These are phyloP conservation scores for Drosophila borealis DNA, from an alignment of 2,888 invertebrate genomes.

Conservation along the genomic window DNA sequence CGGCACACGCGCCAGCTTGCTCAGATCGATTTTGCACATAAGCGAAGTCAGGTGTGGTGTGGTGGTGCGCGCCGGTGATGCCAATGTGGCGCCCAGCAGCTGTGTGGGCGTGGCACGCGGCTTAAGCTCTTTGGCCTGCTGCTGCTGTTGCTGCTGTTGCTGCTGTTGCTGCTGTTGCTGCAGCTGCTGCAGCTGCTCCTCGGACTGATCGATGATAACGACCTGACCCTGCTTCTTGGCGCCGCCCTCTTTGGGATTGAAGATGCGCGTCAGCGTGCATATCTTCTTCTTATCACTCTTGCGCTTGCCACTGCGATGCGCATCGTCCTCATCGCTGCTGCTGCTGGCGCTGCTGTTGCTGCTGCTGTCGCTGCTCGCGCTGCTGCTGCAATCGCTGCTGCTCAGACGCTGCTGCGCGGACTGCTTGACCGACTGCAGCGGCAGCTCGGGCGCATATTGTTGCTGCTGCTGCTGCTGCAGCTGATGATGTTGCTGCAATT, in stretches of 20 bases:
- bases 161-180: constrained; percentile 56
- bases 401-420: constrained; percentile 31
- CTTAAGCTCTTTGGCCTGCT: constrained; percentile 56
- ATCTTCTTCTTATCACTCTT: constrained; percentile 89
- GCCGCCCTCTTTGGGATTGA: constrained; percentile 90
- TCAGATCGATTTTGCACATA: constrained; percentile 83
- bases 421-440: neutral
- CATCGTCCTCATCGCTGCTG: constrained; percentile 64
- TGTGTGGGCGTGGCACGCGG: constrained; percentile 80
- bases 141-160: constrained; percentile 22
- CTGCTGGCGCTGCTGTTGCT: constrained; percentile 53
- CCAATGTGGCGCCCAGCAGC: constrained; percentile 53
- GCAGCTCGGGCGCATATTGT: constrained; percentile 13
- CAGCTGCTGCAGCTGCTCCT: constrained; percentile 85
- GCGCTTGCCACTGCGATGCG: constrained; percentile 74
- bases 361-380: constrained; percentile 55
- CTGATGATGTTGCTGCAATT: constrained; percentile 31
- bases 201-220: constrained; percentile 88
- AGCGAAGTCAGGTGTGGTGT: constrained; percentile 73
- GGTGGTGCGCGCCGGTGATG: constrained; percentile 63
- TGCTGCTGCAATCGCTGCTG: constrained; percentile 48
- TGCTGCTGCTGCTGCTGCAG: constrained; percentile 36
- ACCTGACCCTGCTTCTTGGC: constrained; percentile 91
- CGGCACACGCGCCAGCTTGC: constrained; percentile 78
- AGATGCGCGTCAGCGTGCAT: constrained; percentile 88